Conservation (phyloP, 2,888 invertebrate species). For the Hartigia nigra region DNA sequence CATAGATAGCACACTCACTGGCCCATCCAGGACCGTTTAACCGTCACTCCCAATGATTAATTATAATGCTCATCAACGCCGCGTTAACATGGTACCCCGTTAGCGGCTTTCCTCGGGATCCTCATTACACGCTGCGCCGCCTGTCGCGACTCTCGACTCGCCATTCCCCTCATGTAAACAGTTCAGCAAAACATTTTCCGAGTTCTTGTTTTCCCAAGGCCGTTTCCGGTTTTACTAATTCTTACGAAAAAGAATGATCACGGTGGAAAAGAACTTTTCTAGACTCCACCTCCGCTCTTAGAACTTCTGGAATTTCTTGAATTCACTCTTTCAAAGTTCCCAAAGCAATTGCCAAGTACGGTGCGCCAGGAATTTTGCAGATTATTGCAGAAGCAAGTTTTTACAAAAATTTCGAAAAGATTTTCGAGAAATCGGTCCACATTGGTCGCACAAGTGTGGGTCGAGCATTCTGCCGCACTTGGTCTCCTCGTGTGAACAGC, state of each 20-base stretch:
- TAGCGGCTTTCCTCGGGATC: not conserved
- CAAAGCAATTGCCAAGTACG: no score
- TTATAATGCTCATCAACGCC: conserved; percentile 21
- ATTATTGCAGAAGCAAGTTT: not conserved
- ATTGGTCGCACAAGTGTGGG: not conserved
- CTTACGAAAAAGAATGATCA: not conserved
- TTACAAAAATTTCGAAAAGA: not conserved
- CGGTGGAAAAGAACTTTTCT: not conserved
- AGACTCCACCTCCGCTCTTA: not conserved
- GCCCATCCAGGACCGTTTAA: not conserved
- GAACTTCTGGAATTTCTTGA: not conserved
- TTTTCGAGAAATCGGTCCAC: not conserved
- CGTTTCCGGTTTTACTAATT: not conserved
- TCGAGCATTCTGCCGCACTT: not conserved
- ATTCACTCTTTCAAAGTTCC: no score
- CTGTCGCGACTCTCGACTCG: not conserved
- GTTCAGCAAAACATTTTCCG: not conserved
- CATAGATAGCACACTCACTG: not conserved
- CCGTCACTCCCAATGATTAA: conserved; percentile 15
- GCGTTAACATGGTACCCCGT: not conserved
- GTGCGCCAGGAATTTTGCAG: no score
- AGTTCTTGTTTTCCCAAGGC: not conserved
- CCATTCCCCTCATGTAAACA: not conserved
- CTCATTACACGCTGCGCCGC: not conserved
- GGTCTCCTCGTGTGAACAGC: not conserved